Base-by-base conservation (phyloP, 2,113 vertebrate genomes). In the Festucalex cinctus region DNA sequence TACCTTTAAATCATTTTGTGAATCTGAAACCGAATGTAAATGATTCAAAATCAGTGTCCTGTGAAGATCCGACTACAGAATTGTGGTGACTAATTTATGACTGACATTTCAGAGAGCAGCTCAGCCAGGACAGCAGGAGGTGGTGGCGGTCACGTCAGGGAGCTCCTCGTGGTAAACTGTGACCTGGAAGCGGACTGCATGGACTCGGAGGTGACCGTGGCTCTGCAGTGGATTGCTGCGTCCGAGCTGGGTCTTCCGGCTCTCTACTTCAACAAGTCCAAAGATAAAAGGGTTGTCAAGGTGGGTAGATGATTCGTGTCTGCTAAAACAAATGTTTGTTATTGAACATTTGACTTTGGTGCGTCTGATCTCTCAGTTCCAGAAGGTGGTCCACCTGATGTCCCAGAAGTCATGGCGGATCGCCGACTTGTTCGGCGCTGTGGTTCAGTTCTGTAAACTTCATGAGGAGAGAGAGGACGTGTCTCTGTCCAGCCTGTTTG, bases 151-250 rank as follows among this genome's bases (percentile, higher is more conserved):
- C 48, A 72, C 71, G 90, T 93, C 58, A 90, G 89, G 72, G 93
- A 92, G 65, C 84, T 98, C 24, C 82, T 97, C 80, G 94, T 99
- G 82, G 88, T 98, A 66, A 98, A 99, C 87, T 94, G 94, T 63
- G 95, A 98, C 83, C 86, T 98, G 73, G 94, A 95, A 43, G 86
- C 93, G 0, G 94, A 94, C 22, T 86, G 92, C 51, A 91, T 93
- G 0, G 92, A 98, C 0, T 82, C 80, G 0, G 96, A 99, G 80
- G 88, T 99, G 32, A 88, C 94, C 71, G 90, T 93, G 53, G 93
- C 93, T 3, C 90, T 99, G 73, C 96, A 98, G 74, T 99, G 96
- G 97, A 96, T 99, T 12, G 96, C 97, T 0, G 97, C 96, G 44
- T 98, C 96, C 0, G 96, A 99, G 70, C 93, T 99, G 8, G 95